Percentiles rank a stretch among this genome's conserved stretches.
Conservation (phyloP, 2,797 vertebrate genomes). For the Gallinago solitaria region DNA sequence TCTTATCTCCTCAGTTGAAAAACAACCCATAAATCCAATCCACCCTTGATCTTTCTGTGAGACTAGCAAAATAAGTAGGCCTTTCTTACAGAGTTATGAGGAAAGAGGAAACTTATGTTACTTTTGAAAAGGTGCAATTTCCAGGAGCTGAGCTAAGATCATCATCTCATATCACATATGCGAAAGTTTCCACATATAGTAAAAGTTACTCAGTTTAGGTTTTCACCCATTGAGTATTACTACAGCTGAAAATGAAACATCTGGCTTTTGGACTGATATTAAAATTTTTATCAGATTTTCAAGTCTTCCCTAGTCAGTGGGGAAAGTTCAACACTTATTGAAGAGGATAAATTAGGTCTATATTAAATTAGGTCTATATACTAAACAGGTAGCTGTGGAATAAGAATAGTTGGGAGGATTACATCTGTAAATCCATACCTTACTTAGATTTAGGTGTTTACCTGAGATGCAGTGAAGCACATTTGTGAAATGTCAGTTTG, state of each 20-base stretch:
- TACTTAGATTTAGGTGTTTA: background rate
- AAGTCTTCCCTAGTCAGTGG: background rate
- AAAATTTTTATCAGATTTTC: background rate
- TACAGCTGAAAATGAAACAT: background rate
- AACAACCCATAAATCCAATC: background rate
- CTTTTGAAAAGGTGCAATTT: background rate
- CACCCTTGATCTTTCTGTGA: background rate
- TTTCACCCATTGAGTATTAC: background rate
- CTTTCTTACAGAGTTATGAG: background rate
- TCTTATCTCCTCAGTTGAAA: background rate
- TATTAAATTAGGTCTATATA: background rate
- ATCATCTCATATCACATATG: background rate
- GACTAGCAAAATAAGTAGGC: background rate
- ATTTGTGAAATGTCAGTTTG: background rate
- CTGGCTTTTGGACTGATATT: background rate
- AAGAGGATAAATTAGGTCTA: background rate
- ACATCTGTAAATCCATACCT: background rate
- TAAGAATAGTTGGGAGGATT: background rate
- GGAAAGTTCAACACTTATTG: background rate
- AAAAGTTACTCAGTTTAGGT: background rate
- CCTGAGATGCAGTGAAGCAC: background rate
- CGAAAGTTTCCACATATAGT: background rate
- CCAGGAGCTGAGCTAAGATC: background rate
- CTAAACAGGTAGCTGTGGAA: background rate
- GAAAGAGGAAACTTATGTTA: background rate